Base-by-base conservation (phyloP, 2,113 vertebrate species). In the Gnathonemus longibarbis region DNA sequence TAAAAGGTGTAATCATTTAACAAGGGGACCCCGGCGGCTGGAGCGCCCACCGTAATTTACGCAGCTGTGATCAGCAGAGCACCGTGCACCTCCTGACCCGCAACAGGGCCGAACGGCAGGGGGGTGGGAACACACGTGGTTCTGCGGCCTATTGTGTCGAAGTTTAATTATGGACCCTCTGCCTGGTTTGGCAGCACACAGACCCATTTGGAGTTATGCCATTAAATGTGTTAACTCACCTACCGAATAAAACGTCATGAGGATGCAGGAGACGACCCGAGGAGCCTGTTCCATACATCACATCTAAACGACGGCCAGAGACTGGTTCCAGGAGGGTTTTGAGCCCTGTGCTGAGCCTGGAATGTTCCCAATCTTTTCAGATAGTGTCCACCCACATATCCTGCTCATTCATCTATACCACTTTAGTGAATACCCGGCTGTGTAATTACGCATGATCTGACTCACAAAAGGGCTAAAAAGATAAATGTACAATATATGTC, bases 1-100 rank as follows among this genome's bases (percentile, higher is more conserved):
- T 97, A 96, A 96, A 95, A 91, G 95, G 94, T 94, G 92, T 95
- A 96, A 96, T 96, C 95, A 95, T 95, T 94, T 95, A 95, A 96
- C 94, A 94, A 94, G 91, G 84, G 91, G 91, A 90, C 92, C 93
- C 94, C 89, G 90, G 91, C 3, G 90, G 45, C 83, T 48, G 21
- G 19, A 93, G 92, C 91, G 90, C 91, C 86, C 90, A 49, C 90
- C 11, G 3, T 93, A 94, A 96, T 93, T 95, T 70, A 95, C 92
- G 93, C 88, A 90, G 92, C 96, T 96, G 95, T 96, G 96, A 96
- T 97, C 96, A 95, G 89, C 92, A 93, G 95, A 95, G 94, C 96
- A 94, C 94, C 93, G 88, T 87, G 85, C 15, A 56, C 24, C 52
- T 46, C n/a, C 49, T 84, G 80, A 45, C 56, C 48, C 5, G 27